Base-by-base conservation (phyloP, 2,888 invertebrate genomes). In the Monochamus alternatus region DNA sequence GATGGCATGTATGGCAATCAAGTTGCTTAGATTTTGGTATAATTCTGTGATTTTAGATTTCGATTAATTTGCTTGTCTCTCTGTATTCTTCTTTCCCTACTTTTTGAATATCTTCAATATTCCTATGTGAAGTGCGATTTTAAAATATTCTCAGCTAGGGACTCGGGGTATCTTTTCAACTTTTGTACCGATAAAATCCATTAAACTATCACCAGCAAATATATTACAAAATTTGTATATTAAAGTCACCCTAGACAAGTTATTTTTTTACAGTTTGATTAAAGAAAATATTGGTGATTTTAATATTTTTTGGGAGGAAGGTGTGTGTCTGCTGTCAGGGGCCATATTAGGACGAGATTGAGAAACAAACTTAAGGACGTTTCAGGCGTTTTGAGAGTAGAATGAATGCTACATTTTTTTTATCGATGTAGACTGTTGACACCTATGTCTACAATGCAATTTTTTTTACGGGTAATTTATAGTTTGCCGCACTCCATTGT, bases 171-270 rank as follows among this genome's bases (percentile, higher is more conserved):
- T 71, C 59, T 74, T 70, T 77, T 75, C 74, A 75, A 73, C 58
- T 44, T 30, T 70, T 76, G 12, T 47, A 76, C 74, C 76, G 76
- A 79, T 76, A 79, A 69, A 14, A 47, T 52, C 65, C 32, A 78
- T 80, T 82, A 85, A 85, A 85, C 78, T 85, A 85, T 85, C 85
- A 85, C 85, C 85, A 85, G 83, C 83, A 78, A 75, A 73, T 77
- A 62, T 62, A 75, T 63, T 10, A 30, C 52, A 31, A 12, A 22
- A n/a, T 14, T 14, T 43, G 43, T 58, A 55, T 44, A 66, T 78
- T 74, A 72, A 62, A 76, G 32, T 78, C 75, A 74, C 73, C 68
- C 65, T 70, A 76, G 71, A 75, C 69, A 74, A 63, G 22, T 55
- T 66, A 64, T 3, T 64, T 64, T 64, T 22, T 22, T 22, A 1